Base-by-base conservation (phyloP, 2,797 vertebrate genomes). In the Cynodonichthys magdalenae region DNA sequence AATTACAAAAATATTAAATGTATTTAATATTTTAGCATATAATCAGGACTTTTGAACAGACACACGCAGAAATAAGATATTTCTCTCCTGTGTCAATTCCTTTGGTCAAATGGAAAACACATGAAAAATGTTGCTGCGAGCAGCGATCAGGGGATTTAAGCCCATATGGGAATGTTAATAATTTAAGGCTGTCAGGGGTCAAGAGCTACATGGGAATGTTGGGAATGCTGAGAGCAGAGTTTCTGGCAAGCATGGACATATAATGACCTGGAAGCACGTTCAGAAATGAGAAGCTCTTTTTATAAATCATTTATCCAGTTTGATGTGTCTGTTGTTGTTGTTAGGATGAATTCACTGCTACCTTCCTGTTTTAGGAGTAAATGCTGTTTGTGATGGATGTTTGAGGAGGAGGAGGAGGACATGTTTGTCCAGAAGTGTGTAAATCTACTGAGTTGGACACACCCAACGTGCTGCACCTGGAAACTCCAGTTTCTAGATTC, bases 151-250 rank as follows among this genome's bases (percentile, higher is more conserved):
- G 75, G 83, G 79, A 71, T 85, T 84, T 81, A 82, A 75, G 72
- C 75, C 87, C 85, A 86, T 67, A 77, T 88, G 88, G 88, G 89
- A 89, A 90, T 85, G 87, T 87, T 91, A 90, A 91, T 90, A 87
- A 91, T 90, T 89, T 89, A 87, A 88, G 85, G 87, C 84, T 84
- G 87, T 84, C 83, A 83, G 81, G 74, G 89, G 87, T 91, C 85
- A 87, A 82, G 84, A 86, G 85, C 80, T 75, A 65, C 84, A 81
- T 80, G 82, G 82, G 88, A 91, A 89, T 87, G 84, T 31, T 54
- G 87, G 80, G 85, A 88, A 91, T 90, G 88, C 51, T 78, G 78
- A 78, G 73, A 86, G 70, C 65, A 46, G 63, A 79, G 73, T 74
- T 80, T 81, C 71, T 69, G 72, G 79, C 72, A 74, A 83, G 81